These are phyloP conservation scores for Coilia nasus DNA, from an alignment of 2,797 vertebrate genomes.

Conservation along the genomic window DNA sequence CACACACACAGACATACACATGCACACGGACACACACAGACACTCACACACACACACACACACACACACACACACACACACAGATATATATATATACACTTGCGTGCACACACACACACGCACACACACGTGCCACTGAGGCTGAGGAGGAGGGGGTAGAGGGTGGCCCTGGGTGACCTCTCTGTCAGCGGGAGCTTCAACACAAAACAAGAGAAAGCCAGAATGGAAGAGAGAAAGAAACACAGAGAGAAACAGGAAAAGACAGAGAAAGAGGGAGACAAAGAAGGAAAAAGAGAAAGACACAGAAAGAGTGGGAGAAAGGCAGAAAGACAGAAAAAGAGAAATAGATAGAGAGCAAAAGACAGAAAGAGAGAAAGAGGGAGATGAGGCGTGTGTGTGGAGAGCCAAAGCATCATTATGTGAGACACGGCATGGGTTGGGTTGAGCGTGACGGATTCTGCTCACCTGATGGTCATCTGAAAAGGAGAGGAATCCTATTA, in stretches of 20 bases:
- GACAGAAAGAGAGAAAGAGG: no score
- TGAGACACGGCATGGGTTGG: neutral
- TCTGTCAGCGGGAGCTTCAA: constrained; percentile 52
- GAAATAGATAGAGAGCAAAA: constrained; percentile 1
- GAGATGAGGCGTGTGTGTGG: no score
- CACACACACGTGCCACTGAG: constrained; percentile 33
- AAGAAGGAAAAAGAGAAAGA: constrained; percentile 31
- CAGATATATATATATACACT: no score
- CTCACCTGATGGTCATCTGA: constrained; percentile 6
- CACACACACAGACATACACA: no score
- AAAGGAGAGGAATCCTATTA: neutral
- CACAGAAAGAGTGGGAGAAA: neutral
- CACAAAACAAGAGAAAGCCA: neutral
- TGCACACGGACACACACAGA: no score
- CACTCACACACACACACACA: no score
- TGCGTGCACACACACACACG: no score
- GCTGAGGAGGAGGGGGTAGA: constrained; percentile 53
- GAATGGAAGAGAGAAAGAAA: no score
- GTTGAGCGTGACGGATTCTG: neutral
- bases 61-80: no score
- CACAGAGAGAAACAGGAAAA: no score
- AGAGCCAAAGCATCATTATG: neutral
- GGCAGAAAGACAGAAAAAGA: constrained; percentile 45
- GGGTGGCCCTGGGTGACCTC: constrained; percentile 60
- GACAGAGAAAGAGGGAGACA: neutral